phyloP scores from a whole-genome alignment of 2,113 vertebrate genomes.

The Neodon shergylaensis region DNA sequence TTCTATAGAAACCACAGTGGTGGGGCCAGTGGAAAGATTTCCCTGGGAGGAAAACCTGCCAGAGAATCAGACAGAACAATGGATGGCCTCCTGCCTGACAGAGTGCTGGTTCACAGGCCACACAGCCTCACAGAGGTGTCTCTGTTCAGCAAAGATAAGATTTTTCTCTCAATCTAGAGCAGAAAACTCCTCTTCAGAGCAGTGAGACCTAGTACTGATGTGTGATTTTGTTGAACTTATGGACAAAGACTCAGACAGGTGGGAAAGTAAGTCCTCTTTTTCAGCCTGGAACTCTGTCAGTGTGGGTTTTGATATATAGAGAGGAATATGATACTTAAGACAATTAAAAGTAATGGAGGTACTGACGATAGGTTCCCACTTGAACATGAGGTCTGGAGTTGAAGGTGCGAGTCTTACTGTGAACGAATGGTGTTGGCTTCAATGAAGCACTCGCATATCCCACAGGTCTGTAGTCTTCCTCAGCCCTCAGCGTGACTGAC shows the following conservation, averaged over 20 bases:
- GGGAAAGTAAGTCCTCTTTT: not conserved
- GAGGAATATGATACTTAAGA: not conserved
- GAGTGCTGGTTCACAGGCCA: not conserved
- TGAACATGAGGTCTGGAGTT: not conserved
- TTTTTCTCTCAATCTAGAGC: not conserved
- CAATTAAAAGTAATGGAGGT: not conserved
- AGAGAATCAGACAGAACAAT: not conserved
- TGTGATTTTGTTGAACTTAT: not conserved
- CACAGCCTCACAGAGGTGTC: not conserved
- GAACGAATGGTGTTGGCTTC: not conserved
- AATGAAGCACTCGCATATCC: not conserved
- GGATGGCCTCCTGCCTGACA: not conserved
- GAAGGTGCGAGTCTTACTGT: not conserved
- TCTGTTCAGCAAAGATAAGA: not conserved
- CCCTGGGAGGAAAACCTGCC: not conserved
- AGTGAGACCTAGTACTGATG: not conserved
- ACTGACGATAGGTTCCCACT: not conserved
- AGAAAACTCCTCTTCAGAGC: not conserved
- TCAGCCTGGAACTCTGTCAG: not conserved
- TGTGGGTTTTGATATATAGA: not conserved
- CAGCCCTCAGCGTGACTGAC: not conserved
- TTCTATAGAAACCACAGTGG: constrained; percentile 79
- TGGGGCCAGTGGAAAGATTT: not conserved
- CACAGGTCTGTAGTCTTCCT: not conserved
- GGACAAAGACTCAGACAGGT: not conserved